A percentile compares a stretch with the other conserved stretches of the same genome.
phyloP scores from a whole-genome alignment of 2,113 vertebrate genomes.

The Zosterops lateralis region DNA sequence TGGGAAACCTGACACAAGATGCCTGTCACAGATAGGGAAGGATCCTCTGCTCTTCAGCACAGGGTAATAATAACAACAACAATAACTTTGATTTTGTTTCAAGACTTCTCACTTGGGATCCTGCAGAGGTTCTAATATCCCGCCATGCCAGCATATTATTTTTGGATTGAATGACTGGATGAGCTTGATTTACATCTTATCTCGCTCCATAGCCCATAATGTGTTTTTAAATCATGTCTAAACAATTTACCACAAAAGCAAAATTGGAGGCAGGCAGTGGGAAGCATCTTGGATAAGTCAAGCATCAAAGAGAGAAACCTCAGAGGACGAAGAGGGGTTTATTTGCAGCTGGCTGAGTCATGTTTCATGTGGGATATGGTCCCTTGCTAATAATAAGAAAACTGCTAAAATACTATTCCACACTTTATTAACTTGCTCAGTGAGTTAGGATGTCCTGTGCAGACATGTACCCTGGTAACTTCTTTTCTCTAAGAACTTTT shows the following conservation, averaged over 20 bases:
- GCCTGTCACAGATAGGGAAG: slow-evolving; percentile 48
- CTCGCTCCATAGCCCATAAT: slow-evolving; percentile 34
- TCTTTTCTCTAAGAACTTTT: slow-evolving; percentile 26
- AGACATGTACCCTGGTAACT: neutral
- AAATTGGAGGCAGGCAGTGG: slow-evolving; percentile 49
- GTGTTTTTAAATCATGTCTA: slow-evolving; percentile 67
- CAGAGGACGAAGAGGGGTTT: slow-evolving; percentile 50
- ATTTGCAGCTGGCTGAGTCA: slow-evolving; percentile 64
- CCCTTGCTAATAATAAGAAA: slow-evolving; percentile 61
- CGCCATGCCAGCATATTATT: slow-evolving; percentile 51
- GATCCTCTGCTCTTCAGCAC: slow-evolving; percentile 5
- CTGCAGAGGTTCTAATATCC: slow-evolving; percentile 39
- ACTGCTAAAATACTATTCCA: slow-evolving; percentile 55
- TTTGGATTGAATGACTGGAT: slow-evolving; percentile 67
- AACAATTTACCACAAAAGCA: slow-evolving; percentile 53
- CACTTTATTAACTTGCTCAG: slow-evolving; percentile 40
- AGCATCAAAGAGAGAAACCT: slow-evolving; percentile 67
- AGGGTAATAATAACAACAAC: slow-evolving; percentile 47
- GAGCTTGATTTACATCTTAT: slow-evolving; percentile 68
- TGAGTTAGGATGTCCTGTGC: neutral
- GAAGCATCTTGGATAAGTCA: slow-evolving; percentile 50
- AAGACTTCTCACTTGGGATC: slow-evolving; percentile 60
- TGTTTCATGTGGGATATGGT: slow-evolving; percentile 54
- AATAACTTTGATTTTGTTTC: slow-evolving; percentile 61
- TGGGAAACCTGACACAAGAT: slow-evolving; percentile 70